A percentile compares a stretch with the other conserved stretches of the same genome.
Conservation (phyloP, 2,113 vertebrate species). For the Tapirus terrestris region DNA sequence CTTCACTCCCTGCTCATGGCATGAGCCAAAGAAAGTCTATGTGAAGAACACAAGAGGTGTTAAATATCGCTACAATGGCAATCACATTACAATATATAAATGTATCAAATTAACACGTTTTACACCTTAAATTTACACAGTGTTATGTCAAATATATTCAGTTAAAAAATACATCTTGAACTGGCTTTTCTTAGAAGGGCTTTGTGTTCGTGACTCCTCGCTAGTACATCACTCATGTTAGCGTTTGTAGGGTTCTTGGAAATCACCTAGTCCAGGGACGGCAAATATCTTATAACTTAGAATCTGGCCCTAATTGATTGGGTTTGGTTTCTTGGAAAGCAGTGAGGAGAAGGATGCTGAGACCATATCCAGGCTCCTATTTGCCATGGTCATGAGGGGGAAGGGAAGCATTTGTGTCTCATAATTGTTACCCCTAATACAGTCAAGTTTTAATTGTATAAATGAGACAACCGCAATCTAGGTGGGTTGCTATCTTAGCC, state of each 20-base stretch:
- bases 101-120: background rate
- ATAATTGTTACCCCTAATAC: background rate
- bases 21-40: conserved; percentile 10
- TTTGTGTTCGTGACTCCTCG: background rate
- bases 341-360: background rate
- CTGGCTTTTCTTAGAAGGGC: background rate
- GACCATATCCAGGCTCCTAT: background rate
- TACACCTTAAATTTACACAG: background rate
- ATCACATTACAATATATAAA: background rate
- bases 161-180: background rate
- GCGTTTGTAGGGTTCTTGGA: background rate
- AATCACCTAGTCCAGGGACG: background rate
- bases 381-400: background rate
- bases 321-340: conserved; percentile 6
- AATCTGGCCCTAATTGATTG: background rate
- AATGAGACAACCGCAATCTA: background rate
- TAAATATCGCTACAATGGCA: background rate
- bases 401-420: background rate
- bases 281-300: background rate
- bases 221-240: background rate
- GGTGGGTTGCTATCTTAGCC: background rate
- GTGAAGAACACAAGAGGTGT: background rate
- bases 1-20: background rate
- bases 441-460: background rate
- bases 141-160: background rate